Evolutionary conservation across 2,113 vertebrate species (phyloP).

Genomic region (Prionailurus viverrinus): DNA sequence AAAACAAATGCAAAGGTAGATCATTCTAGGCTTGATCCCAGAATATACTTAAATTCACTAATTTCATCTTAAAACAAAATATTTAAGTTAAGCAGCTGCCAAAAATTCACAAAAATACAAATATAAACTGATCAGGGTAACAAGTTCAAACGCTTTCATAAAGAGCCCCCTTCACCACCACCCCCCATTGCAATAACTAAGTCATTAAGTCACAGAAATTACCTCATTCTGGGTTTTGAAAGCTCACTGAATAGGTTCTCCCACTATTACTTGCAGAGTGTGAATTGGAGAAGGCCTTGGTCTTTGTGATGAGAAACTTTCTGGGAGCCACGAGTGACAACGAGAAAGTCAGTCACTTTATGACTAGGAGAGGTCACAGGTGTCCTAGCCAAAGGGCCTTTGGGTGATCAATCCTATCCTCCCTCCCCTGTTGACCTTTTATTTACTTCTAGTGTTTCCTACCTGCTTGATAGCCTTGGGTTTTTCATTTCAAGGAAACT

Average conservation of each 20-base stretch:
- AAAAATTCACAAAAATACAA: not conserved
- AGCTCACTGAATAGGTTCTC: not conserved
- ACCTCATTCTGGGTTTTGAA: not conserved
- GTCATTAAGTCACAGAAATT: not conserved
- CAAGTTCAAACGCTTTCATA: not conserved
- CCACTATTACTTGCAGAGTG: not conserved
- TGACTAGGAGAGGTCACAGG: slow-evolving; percentile 44
- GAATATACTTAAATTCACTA: not conserved
- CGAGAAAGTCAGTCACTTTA: not conserved
- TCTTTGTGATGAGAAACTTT: slow-evolving; percentile 25
- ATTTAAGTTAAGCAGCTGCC: not conserved
- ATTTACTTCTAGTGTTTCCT: slow-evolving; percentile 74
- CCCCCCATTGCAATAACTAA: not conserved
- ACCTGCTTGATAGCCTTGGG: slow-evolving; percentile 57
- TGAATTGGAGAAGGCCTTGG: not conserved
- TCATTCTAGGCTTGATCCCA: not conserved
- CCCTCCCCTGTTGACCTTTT: slow-evolving; percentile 74
- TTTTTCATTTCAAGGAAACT: slow-evolving; percentile 69
- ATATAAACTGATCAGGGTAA: not conserved
- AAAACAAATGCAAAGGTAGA: not conserved
- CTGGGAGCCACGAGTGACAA: not conserved
- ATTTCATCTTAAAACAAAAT: slow-evolving; percentile 37
- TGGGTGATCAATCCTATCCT: slow-evolving; percentile 71
- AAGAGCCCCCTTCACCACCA: not conserved
- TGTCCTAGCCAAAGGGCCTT: slow-evolving; percentile 68